These are phyloP conservation scores for Drosophila fuyamai DNA, from an alignment of 1,140 invertebrate species.

Conservation along the genomic window DNA sequence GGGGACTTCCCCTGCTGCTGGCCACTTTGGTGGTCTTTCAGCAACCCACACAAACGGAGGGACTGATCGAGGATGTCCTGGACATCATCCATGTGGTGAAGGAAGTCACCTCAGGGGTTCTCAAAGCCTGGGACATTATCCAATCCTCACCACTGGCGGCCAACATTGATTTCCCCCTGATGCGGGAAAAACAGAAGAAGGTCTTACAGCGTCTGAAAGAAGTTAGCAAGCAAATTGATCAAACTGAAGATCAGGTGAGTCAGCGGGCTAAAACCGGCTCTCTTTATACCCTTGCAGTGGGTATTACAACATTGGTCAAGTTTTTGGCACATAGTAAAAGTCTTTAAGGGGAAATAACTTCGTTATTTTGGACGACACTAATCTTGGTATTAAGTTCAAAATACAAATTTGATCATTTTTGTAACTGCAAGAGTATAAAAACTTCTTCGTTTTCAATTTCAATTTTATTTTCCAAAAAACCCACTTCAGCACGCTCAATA, in stretches of 20 bases:
- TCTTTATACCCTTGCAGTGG: conserved; percentile 1
- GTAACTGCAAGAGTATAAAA: conserved; percentile 4
- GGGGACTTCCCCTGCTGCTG: conserved; percentile 26
- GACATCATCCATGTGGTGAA: conserved; percentile 88
- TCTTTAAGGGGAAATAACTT: no score
- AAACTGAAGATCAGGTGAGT: conserved; percentile 73
- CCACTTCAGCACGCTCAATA: conserved; percentile 68
- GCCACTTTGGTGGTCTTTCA: conserved; percentile 25
- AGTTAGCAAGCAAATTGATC: conserved; percentile 85
- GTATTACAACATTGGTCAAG: background rate
- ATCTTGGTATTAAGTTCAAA: no score
- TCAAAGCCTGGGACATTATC: conserved; percentile 88
- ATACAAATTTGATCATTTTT: background rate
- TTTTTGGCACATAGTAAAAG: background rate
- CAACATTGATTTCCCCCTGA: conserved; percentile 86
- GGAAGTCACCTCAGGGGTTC: conserved; percentile 86
- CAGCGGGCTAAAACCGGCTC: background rate
- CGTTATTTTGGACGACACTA: no score
- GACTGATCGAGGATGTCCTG: conserved; percentile 86
- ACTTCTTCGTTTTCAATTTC: background rate
- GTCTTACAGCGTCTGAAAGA: conserved; percentile 85
- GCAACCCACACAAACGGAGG: conserved; percentile 59
- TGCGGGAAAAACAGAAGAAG: conserved; percentile 86
- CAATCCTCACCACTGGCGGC: conserved; percentile 85
- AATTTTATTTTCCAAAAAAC: conserved; percentile 9